Evolutionary conservation across 2,113 vertebrate species (phyloP).

Genomic region (Heptranchias perlo): DNA sequence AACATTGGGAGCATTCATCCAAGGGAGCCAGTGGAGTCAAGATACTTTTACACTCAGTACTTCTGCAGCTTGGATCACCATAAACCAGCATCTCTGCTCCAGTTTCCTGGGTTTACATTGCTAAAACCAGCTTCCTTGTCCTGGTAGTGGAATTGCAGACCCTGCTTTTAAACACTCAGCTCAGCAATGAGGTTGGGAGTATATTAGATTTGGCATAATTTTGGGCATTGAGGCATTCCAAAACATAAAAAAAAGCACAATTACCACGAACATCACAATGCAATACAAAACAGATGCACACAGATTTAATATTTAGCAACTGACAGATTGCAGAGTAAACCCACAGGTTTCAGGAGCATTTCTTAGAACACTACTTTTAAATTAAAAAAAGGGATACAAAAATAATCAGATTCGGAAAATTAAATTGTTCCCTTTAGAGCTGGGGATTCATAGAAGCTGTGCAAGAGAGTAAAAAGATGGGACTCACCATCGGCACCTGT

Average conservation of each 20-base stretch:
- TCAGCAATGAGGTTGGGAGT: background rate
- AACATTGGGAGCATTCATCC: no score
- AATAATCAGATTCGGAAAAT: background rate
- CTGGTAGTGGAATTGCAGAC: background rate
- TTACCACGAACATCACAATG: background rate
- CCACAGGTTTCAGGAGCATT: background rate
- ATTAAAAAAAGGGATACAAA: background rate
- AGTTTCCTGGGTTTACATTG: no score
- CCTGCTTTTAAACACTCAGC: background rate
- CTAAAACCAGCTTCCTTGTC: background rate
- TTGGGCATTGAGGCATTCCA: background rate
- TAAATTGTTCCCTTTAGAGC: background rate
- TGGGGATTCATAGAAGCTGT: background rate
- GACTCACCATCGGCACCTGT: slow-evolving; percentile 70
- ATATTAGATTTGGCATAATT: background rate
- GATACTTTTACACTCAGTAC: no score
- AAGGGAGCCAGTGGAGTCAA: no score
- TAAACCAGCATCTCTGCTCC: no score
- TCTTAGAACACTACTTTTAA: background rate
- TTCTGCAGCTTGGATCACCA: no score
- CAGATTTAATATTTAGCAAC: background rate
- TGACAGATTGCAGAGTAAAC: background rate
- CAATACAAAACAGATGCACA: background rate
- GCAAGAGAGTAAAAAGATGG: rapidly evolving
- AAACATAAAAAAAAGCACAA: background rate